Percentiles rank a stretch among this genome's conserved stretches.
These are phyloP conservation scores for Magallana angulata DNA, from an alignment of 1,140 invertebrate species.

Conservation along the genomic window DNA sequence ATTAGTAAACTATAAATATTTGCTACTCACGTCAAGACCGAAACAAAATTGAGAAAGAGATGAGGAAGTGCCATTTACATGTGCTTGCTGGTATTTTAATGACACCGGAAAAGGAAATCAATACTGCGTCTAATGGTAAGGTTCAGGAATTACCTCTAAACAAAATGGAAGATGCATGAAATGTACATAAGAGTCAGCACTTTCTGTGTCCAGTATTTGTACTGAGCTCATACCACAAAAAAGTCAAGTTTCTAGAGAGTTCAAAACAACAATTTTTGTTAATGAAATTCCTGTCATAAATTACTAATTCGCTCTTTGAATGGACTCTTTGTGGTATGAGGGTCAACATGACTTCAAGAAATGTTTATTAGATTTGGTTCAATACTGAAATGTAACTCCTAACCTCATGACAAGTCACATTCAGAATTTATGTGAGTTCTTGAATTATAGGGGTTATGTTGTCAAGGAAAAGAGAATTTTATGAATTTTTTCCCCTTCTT, in stretches of 20 bases:
- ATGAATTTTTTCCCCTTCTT: slow-evolving; percentile 8
- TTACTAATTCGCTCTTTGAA: neutral
- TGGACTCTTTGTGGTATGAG: neutral
- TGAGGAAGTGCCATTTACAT: neutral
- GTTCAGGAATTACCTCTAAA: neutral
- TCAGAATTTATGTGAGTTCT: too few species aligned
- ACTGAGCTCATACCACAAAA: neutral
- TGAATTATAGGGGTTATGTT: too few species aligned
- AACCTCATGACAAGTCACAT: neutral
- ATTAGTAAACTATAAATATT: neutral
- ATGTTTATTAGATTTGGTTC: neutral
- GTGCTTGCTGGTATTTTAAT: slow-evolving; percentile 2
- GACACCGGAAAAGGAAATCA: neutral
- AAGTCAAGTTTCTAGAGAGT: neutral
- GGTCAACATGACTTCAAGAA: neutral
- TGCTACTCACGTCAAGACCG: neutral
- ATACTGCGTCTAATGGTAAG: slow-evolving; percentile 10
- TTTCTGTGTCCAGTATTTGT: neutral
- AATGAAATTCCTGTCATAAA: too few species aligned
- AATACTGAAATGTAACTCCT: neutral
- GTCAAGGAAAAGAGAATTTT: too few species aligned
- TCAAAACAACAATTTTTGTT: too few species aligned
- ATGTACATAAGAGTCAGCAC: neutral
- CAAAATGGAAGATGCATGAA: slow-evolving; percentile 27
- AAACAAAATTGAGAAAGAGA: neutral